Base-by-base conservation (phyloP, 2,797 vertebrate genomes). In the Melanogrammus aeglefinus region DNA sequence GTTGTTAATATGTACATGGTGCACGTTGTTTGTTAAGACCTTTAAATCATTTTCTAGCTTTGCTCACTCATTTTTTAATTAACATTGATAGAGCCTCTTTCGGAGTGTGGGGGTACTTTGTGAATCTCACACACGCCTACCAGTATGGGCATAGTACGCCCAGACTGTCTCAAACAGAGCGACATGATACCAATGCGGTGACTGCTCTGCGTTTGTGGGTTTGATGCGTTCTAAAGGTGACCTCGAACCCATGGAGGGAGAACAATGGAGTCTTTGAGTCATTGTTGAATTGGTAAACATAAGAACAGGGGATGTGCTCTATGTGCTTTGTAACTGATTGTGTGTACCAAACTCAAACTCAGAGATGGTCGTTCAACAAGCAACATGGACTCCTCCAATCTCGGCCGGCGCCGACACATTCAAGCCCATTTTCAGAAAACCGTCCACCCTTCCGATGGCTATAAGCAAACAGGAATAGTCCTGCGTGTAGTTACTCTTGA, bases 401-500 rank as follows among this genome's bases (percentile, higher is more conserved):
- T 66, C 2, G 10, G 63, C n/a, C 63, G n/a, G n/a, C n/a, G n/a
- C 9, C 8, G 63, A 9, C 63, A 10, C 63, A 66, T 24, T 66
- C 24, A 7, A 27, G 63, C 1, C 63, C 63, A 27, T 24, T 66
- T 66, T 27, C n/a, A 24, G 63, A 57, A 13, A 5, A 21, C 16
- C 16, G 21, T 24, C n/a, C 24, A n/a, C 63, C 0, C 2, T 27
- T 27, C 63, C n/a, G 63, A 66, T 66, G 63, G 63, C 63, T 66
- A 66, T n/a, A 27, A 27, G 27, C 63, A 8, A 12, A 27, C 24
- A 66, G 63, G 2, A 66, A 66, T 66, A 66, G 63, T 66, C 63
- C n/a, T 66, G 24, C 63, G 24, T 66, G 63, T 66, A 66, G 63
- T 66, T 66, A 66, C 63, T 63, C 57, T 66, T 66, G n/a, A 27